Evolutionary conservation across 2,113 vertebrate genomes (phyloP).

Genomic region (Harpagus bidentatus): DNA sequence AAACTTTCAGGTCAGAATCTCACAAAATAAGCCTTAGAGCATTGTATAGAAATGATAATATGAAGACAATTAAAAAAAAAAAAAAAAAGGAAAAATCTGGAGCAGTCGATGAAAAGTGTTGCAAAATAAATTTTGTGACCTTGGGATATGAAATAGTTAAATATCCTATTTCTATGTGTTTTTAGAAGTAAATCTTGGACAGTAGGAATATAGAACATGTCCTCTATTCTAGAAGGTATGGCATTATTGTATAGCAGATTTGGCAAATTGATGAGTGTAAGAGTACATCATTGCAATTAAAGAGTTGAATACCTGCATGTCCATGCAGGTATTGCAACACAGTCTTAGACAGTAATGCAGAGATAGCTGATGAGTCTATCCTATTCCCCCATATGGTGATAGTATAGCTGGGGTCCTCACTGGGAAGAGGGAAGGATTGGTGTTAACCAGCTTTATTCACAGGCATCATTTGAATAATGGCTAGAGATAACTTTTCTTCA

Average conservation of each 20-base stretch:
- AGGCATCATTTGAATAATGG: background rate
- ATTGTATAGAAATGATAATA: background rate
- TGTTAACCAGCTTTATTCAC: background rate
- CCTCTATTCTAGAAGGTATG: background rate
- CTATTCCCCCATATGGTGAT: rapidly evolving
- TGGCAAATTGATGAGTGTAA: background rate
- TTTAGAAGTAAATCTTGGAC: background rate
- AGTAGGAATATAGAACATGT: background rate
- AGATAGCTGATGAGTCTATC: background rate
- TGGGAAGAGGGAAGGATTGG: background rate
- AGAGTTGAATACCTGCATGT: no score
- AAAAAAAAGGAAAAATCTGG: background rate
- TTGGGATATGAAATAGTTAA: background rate
- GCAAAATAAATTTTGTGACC: background rate
- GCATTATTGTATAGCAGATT: background rate
- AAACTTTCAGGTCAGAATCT: background rate
- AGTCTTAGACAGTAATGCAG: background rate
- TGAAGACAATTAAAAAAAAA: background rate
- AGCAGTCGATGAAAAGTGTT: background rate
- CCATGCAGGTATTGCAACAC: rapidly evolving
- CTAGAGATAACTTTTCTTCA: background rate
- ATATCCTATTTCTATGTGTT: background rate
- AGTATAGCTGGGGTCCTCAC: background rate
- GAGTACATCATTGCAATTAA: background rate
- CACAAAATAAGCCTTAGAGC: background rate